Base-by-base conservation (phyloP, 2,888 invertebrate genomes). In the Catocala nupta region DNA sequence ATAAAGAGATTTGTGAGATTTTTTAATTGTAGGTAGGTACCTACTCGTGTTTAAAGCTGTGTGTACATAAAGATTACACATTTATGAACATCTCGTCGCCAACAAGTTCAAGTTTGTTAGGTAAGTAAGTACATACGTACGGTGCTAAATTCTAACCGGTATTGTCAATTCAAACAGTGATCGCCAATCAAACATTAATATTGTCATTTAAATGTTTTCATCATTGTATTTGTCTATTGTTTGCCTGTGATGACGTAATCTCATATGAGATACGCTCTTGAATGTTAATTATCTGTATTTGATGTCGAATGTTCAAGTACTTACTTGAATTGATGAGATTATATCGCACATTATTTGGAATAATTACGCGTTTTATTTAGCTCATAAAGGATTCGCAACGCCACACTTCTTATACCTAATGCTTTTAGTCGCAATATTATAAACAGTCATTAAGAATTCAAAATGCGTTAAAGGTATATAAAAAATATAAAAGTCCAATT, bases 101-200 rank as follows among this genome's bases (percentile, higher is more conserved):
- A 25, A 25, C 65, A 61, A 65, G 65, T 61, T 65, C 65, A 62
- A 65, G 58, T 47, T 53, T 47, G 16, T 51, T 13, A 36, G 33
- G 34, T 51, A 43, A 55, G 63, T 70, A 51, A 25, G 25, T 25
- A 11, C 1, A 45, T 48, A 42, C 16, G 9, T 61, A 44, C 12
- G 13, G 5, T 34, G 34, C 36, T 49, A 51, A 12, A 51, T 36
- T 33, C 36, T 39, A 39, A 9, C 36, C 36, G 9, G 36, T 39
- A 39, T 39, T 39, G 36, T 39, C 42, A 56, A 56, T 49, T 49
- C 43, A 56, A 49, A 55, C 39, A 55, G 16, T 16, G 56, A 51
- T 33, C 33, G 42, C 33, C 42, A 16, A 16, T 56, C 39, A 7
- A 49, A 25, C 49, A 43, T 49, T 39, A 25, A 25, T 16, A 48